Conservation (phyloP, 2,113 vertebrate species). For the Calyptomena viridis region DNA sequence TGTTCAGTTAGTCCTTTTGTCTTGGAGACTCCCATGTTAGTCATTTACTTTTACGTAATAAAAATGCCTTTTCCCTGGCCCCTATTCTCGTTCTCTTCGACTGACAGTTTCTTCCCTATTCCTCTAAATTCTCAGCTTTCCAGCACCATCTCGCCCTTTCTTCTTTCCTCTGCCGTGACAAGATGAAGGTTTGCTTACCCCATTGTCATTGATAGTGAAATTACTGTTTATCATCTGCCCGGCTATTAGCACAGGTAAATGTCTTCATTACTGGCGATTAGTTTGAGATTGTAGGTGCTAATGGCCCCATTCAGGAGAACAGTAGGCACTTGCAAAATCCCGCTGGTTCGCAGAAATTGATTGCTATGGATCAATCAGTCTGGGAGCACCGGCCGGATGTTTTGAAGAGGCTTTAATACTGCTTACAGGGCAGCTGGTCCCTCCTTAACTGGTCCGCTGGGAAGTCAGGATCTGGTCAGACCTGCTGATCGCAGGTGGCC, state of each 20-base stretch:
- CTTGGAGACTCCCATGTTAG: not conserved
- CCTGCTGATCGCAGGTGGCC: not conserved
- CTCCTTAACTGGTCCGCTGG: not conserved
- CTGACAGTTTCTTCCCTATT: not conserved
- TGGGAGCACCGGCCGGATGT: not conserved
- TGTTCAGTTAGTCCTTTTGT: not conserved
- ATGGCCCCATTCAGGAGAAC: conserved; percentile 11
- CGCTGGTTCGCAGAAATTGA: not conserved
- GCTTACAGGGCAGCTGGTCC: not conserved
- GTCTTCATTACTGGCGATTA: conserved; percentile 39
- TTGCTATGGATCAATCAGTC: conserved; percentile 27
- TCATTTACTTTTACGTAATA: not conserved
- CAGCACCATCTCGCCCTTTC: not conserved
- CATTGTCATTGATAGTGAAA: not conserved
- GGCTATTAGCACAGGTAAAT: conserved; percentile 35
- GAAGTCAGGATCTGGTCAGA: not conserved
- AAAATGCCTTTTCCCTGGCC: not conserved
- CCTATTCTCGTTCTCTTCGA: not conserved
- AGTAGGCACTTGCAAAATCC: not conserved
- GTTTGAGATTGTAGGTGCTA: conserved; percentile 47
- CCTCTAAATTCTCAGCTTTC: not conserved
- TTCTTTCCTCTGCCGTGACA: not conserved
- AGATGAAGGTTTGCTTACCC: not conserved
- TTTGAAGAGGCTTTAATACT: conserved; percentile 5
- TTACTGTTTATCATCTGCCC: not conserved